Base-by-base conservation (phyloP, 2,797 vertebrate species). In the Cyclura pinguis region DNA sequence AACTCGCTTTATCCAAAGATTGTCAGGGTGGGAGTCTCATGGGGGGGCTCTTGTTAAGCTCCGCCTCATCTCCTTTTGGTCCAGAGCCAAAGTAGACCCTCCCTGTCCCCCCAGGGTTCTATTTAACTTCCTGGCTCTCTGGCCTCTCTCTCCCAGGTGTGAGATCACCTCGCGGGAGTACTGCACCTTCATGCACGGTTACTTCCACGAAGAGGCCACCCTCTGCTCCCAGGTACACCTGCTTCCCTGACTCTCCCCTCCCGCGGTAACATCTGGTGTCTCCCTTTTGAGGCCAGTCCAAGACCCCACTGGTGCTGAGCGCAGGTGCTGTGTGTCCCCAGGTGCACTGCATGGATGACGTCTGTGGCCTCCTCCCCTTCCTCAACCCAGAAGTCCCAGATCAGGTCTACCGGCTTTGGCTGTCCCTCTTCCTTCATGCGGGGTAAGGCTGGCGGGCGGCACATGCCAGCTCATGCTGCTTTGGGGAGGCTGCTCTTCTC, bases 111-210 rank as follows among this genome's bases (percentile, higher is more conserved):
- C 64, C 1, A 1, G 29, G 0, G 14, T 52, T 42, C 47, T 20
- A 14, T 52, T 81, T 81, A 87, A 72, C 74, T 32, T 78, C 16
- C 27, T 82, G 80, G 62, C 59, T 10, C 85, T 22, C 24, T 73
- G 91, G 78, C 32, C 89, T 55, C 55, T 38, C 67, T 84, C 84
- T 85, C 88, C n/a, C 91, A 99, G 99, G 97, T 99, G 99, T 98
- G 99, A 99, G 97, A 99, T 99, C 96, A 99, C 99, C 80, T 99
- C 99, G 73, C 97, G 99, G 87, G 99, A 99, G 94, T 99, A 99
- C 96, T 99, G 99, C 96, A 98, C 98, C 95, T 99, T 99, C 95
- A 99, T 99, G 99, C 98, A 97, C 69, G 99, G 99, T 92, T 99
- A 98, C 95, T 99, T 99, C 97, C 99, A 99, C 0, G 98, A 99